These are phyloP conservation scores for Platycheirus rosarum DNA, from an alignment of 2,888 invertebrate species.

Conservation along the genomic window DNA sequence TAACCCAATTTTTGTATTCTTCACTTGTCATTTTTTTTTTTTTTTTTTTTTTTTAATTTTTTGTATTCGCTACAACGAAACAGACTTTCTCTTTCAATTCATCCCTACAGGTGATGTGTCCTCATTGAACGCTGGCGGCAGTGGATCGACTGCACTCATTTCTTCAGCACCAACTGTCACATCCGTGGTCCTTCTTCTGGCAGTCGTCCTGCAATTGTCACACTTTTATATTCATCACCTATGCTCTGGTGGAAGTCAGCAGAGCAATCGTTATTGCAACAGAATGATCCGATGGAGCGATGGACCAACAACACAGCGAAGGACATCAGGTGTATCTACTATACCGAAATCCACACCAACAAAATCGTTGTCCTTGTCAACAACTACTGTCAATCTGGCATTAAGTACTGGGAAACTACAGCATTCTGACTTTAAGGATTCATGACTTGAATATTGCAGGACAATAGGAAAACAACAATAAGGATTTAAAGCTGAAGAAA, in stretches of 20 bases:
- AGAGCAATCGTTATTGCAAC: neutral
- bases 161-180: conserved; percentile 66
- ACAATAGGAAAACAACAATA: conserved; percentile 48
- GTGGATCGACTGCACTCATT: conserved; percentile 70
- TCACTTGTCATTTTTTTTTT: neutral
- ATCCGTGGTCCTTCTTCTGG: conserved; percentile 51
- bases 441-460: conserved; percentile 59
- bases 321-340: conserved; percentile 57
- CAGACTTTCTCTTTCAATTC: conserved; percentile 80
- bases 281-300: conserved; percentile 36
- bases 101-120: conserved; percentile 79
- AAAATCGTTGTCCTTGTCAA: conserved; percentile 21
- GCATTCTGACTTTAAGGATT: conserved; percentile 47
- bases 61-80: conserved; percentile 76
- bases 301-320: conserved; percentile 51
- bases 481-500: conserved; percentile 26
- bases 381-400: conserved; percentile 44
- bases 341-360: conserved; percentile 36
- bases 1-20: conserved; percentile 63
- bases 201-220: conserved; percentile 65
- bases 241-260: conserved; percentile 39
- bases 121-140: conserved; percentile 76
- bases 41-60: conserved; percentile 72
- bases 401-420: conserved; percentile 30
- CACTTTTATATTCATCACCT: conserved; percentile 70